Evolutionary conservation across 2,888 invertebrate species (phyloP).

Genomic region (Rhingia campestris): DNA sequence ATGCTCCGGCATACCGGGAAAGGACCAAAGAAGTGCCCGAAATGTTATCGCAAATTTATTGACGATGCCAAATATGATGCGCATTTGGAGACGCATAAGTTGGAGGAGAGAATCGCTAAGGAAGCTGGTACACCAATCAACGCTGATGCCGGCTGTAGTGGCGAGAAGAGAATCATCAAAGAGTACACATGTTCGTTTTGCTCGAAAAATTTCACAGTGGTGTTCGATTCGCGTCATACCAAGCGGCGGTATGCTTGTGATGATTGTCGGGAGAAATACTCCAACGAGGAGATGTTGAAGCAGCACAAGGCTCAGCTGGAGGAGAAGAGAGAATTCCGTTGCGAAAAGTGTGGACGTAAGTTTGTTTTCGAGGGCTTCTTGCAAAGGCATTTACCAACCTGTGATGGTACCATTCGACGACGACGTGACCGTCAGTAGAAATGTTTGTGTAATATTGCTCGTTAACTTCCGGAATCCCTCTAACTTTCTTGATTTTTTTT

Average conservation of each 20-base stretch:
- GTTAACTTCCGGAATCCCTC: background rate
- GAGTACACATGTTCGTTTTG: slow-evolving; percentile 82
- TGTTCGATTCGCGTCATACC: slow-evolving; percentile 81
- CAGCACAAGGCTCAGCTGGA: slow-evolving; percentile 81
- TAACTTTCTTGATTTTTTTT: slow-evolving; percentile 28
- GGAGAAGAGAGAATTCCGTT: slow-evolving; percentile 81
- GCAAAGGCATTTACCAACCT: slow-evolving; percentile 81
- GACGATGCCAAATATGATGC: slow-evolving; percentile 80
- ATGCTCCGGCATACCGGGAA: slow-evolving; percentile 82
- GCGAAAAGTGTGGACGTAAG: slow-evolving; percentile 81
- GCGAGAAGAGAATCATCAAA: slow-evolving; percentile 81
- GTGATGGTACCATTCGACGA: slow-evolving; percentile 82
- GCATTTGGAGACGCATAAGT: slow-evolving; percentile 81
- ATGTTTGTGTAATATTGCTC: background rate
- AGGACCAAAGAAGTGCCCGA: slow-evolving; percentile 80
- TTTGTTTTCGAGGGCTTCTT: slow-evolving; percentile 82
- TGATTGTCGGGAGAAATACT: slow-evolving; percentile 81
- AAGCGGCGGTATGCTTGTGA: slow-evolving; percentile 82
- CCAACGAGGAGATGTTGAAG: slow-evolving; percentile 80
- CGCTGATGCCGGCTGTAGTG: slow-evolving; percentile 75
- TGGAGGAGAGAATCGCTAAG: slow-evolving; percentile 80
- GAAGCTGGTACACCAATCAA: slow-evolving; percentile 76
- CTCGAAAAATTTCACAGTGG: slow-evolving; percentile 80
- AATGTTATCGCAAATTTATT: slow-evolving; percentile 82
- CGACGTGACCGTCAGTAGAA: slow-evolving; percentile 78